phyloP scores from a whole-genome alignment of 2,888 invertebrate genomes.

The Druceiella hillmani region DNA sequence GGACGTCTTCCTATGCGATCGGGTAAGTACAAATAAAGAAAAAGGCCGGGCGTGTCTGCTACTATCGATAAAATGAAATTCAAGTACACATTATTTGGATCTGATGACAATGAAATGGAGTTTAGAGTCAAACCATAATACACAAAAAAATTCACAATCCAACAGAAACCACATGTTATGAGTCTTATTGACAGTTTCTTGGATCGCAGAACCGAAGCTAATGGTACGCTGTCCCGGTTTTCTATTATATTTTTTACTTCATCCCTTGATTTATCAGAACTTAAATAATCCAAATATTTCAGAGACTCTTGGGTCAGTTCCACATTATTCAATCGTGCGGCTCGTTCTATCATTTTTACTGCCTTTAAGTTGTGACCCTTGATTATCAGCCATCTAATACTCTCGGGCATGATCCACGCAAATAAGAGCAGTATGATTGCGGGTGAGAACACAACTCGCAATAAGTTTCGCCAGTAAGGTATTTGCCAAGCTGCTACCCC shows the following conservation, averaged over 20 bases:
- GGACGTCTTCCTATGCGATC: too few species aligned
- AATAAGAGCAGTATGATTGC: background rate
- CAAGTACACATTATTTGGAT: conserved; percentile 61
- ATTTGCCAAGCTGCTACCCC: conserved; percentile 2
- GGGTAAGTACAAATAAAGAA: too few species aligned
- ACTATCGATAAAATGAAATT: conserved; percentile 21
- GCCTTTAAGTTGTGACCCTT: background rate
- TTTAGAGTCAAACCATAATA: conserved; percentile 64
- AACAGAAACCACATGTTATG: conserved; percentile 54
- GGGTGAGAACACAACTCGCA: background rate
- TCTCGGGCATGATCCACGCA: background rate
- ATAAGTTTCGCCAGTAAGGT: background rate
- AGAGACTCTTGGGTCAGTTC: background rate
- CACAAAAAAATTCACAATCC: conserved; percentile 60
- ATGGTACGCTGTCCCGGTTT: background rate
- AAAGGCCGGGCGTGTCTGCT: conserved; percentile 58
- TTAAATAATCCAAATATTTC: background rate
- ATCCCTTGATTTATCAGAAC: background rate
- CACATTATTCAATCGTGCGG: background rate
- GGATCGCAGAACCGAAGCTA: background rate
- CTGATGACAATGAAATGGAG: conserved; percentile 52
- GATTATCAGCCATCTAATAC: background rate
- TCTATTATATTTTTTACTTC: background rate
- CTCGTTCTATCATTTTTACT: background rate
- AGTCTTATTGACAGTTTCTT: background rate